Evolutionary conservation across 1,140 invertebrate genomes (phyloP).

Genomic region (Laupala kohalensis): DNA sequence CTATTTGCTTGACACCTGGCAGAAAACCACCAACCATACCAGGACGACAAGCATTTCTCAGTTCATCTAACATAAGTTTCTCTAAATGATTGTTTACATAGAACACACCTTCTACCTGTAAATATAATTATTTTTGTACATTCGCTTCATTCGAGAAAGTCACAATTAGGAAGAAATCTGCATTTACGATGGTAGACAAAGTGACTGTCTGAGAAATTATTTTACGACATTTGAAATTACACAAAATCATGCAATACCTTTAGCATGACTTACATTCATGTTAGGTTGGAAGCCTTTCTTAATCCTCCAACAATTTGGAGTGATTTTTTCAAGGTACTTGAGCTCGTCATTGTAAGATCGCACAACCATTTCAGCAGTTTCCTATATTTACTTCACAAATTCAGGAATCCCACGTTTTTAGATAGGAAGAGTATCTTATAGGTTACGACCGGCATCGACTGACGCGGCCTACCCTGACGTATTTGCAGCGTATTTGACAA

Average conservation of each 20-base stretch:
- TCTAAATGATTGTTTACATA: slow-evolving; percentile 92
- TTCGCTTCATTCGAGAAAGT: too few relatives aligned
- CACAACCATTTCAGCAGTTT: slow-evolving; percentile 74
- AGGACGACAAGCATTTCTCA: slow-evolving; percentile 76
- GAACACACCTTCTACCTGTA: slow-evolving; percentile 91
- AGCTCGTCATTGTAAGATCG: slow-evolving; percentile 89
- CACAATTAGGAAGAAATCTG: too few relatives aligned
- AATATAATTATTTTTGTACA: background rate
- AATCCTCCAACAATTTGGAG: slow-evolving; percentile 77
- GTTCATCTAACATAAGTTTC: slow-evolving; percentile 94
- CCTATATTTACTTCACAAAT: too few relatives aligned
- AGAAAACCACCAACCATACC: slow-evolving; percentile 89
- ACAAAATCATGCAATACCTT: background rate
- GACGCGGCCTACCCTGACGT: too few relatives aligned
- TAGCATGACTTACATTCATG: slow-evolving; percentile 77
- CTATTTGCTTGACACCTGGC: slow-evolving; percentile 98
- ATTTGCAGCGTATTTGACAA: too few relatives aligned
- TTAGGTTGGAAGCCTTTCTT: slow-evolving; percentile 99
- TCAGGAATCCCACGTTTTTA: too few relatives aligned
- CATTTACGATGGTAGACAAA: too few relatives aligned
- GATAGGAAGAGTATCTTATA: too few relatives aligned
- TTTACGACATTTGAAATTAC: background rate
- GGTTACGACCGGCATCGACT: too few relatives aligned
- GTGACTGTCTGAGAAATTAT: too few relatives aligned
- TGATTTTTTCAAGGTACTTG: slow-evolving; percentile 83